Evolutionary conservation across 1,140 invertebrate species (phyloP).

Genomic region (Aculops lycopersici): DNA sequence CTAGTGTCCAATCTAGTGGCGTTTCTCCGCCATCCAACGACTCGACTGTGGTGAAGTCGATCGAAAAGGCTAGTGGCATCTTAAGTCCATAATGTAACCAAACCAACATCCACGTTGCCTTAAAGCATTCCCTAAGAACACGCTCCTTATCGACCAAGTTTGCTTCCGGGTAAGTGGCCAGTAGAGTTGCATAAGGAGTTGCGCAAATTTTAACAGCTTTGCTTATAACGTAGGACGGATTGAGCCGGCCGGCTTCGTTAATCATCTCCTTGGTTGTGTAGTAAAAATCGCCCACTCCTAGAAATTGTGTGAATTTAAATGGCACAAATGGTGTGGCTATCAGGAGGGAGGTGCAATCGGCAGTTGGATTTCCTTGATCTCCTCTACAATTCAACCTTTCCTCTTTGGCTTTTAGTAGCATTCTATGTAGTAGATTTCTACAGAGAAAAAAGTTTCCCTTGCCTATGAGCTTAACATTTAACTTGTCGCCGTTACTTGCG

Average conservation of each 20-base stretch:
- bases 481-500: conserved; percentile 5
- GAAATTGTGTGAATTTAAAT: conserved; percentile 17
- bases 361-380: too few species aligned
- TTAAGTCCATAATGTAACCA: conserved; percentile 22
- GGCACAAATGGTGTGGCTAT: conserved; percentile 1
- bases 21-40: conserved; percentile 19
- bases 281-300: conserved; percentile 26
- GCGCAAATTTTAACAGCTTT: conserved; percentile 17
- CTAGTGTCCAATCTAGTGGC: conserved; percentile 25
- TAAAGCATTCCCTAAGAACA: conserved; percentile 22
- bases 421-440: neutral
- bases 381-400: neutral
- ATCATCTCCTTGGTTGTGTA: conserved; percentile 23
- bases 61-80: conserved; percentile 17
- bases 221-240: conserved; percentile 15
- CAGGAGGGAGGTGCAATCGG: conserved; percentile 4
- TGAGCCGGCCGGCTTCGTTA: conserved; percentile 20
- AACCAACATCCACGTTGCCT: conserved; percentile 21
- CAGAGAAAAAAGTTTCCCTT: conserved; percentile 13
- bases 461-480: conserved; percentile 12
- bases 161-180: conserved; percentile 16
- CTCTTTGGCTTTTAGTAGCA: conserved; percentile 1
- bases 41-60: conserved; percentile 17
- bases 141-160: conserved; percentile 18
- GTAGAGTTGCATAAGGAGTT: conserved; percentile 14